These are phyloP conservation scores for Danionella dracula DNA, from an alignment of 2,797 vertebrate species.

Conservation along the genomic window DNA sequence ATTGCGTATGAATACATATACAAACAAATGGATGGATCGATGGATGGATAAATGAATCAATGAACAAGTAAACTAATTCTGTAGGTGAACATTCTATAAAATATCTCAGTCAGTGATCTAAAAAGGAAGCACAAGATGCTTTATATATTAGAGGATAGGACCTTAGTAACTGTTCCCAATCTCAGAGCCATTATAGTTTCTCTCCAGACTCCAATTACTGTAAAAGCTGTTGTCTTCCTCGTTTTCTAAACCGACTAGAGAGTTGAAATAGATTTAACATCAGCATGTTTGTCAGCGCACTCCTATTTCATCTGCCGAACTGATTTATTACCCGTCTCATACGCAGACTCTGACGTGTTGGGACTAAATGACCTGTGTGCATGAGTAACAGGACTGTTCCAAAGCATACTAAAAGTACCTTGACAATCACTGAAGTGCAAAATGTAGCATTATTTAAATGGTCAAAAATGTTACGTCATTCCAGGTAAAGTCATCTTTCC, in stretches of 20 bases:
- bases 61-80: too few relatives aligned
- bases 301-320: constrained; percentile 49
- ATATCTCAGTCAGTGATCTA: constrained; percentile 23
- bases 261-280: constrained; percentile 63
- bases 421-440: background rate
- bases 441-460: background rate
- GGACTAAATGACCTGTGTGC: constrained; percentile 1
- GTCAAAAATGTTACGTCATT: background rate
- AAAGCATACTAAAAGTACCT: constrained; percentile 1
- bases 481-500: constrained; percentile 23
- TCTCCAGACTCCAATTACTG: constrained; percentile 60
- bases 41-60: too few relatives aligned
- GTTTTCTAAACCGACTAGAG: constrained; percentile 45
- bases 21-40: too few relatives aligned
- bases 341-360: background rate
- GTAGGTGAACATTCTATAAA: too few relatives aligned
- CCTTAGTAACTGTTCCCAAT: constrained; percentile 34
- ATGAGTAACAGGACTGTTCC: background rate
- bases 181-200: constrained; percentile 47
- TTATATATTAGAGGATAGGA: constrained; percentile 9
- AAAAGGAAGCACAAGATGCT: background rate
- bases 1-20: too few relatives aligned
- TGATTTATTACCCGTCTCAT: background rate
- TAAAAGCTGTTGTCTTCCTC: constrained; percentile 50
- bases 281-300: constrained; percentile 45